phyloP scores from a whole-genome alignment of 2,888 invertebrate species.

The Apotomis capreana region DNA sequence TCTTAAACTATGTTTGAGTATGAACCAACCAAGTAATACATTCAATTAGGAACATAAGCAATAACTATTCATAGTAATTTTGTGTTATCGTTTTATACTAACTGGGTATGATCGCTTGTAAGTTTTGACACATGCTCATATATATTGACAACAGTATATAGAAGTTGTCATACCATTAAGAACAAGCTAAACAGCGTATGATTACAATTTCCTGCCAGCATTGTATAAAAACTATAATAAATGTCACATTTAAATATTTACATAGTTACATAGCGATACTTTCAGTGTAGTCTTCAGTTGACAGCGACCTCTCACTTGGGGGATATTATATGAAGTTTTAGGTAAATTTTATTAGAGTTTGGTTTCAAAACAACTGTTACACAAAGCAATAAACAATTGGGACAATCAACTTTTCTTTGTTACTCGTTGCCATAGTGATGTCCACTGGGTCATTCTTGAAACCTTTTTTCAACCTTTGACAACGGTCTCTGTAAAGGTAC shows the following conservation, averaged over 20 bases:
- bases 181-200: conserved; percentile 3
- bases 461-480: too few relatives aligned
- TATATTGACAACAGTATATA: conserved; percentile 5
- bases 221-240: conserved; percentile 69
- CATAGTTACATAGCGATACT: conserved; percentile 53
- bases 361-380: too few relatives aligned
- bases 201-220: conserved; percentile 40
- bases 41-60: neutral
- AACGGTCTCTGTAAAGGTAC: too few relatives aligned
- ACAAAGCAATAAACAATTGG: too few relatives aligned
- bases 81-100: neutral
- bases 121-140: neutral
- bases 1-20: neutral
- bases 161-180: neutral
- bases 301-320: too few relatives aligned
- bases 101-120: neutral
- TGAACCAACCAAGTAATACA: neutral
- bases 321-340: too few relatives aligned
- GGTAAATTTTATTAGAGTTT: too few relatives aligned
- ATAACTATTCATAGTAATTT: neutral
- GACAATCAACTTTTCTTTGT: too few relatives aligned
- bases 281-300: too few relatives aligned
- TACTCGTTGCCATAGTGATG: too few relatives aligned
- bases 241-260: conserved; percentile 63
- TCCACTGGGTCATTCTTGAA: too few relatives aligned